phyloP scores from a whole-genome alignment of 2,888 invertebrate genomes.

The Netelia virgata region DNA sequence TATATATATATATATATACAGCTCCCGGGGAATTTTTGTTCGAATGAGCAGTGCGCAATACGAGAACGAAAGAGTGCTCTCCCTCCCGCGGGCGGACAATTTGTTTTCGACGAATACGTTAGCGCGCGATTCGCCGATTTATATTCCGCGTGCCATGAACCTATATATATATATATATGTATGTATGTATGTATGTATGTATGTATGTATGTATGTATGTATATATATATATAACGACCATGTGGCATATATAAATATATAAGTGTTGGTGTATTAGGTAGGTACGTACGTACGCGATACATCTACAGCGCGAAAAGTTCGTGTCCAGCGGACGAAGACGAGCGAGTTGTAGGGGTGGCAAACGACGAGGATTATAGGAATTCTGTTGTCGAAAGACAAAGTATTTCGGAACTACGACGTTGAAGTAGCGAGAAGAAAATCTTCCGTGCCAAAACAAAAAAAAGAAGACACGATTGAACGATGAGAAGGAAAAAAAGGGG shows the following conservation, averaged over 20 bases:
- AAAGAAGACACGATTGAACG: neutral
- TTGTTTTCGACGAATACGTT: slow-evolving; percentile 62
- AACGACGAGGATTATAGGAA: slow-evolving; percentile 33
- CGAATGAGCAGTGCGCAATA: neutral
- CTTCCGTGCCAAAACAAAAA: neutral
- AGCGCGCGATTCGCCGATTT: slow-evolving; percentile 57
- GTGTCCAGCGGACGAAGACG: slow-evolving; percentile 10
- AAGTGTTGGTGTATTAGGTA: neutral
- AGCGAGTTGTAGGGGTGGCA: neutral
- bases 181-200: too few species aligned
- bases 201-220: too few species aligned
- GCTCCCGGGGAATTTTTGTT: slow-evolving; percentile 33
- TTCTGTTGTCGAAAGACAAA: slow-evolving; percentile 35
- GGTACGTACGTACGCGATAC: neutral
- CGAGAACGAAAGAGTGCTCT: neutral
- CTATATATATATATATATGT: neutral
- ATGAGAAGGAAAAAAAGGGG: neutral
- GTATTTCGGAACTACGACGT: slow-evolving; percentile 12
- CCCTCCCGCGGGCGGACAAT: slow-evolving; percentile 43
- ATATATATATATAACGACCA: neutral
- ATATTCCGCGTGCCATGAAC: slow-evolving; percentile 55
- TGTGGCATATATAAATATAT: slow-evolving; percentile 7
- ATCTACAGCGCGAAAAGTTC: slow-evolving; percentile 7
- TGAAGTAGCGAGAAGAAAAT: neutral
- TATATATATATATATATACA: neutral